These are phyloP conservation scores for Eurytemora carolleeae DNA, from an alignment of 1,140 invertebrate species.

Conservation along the genomic window DNA sequence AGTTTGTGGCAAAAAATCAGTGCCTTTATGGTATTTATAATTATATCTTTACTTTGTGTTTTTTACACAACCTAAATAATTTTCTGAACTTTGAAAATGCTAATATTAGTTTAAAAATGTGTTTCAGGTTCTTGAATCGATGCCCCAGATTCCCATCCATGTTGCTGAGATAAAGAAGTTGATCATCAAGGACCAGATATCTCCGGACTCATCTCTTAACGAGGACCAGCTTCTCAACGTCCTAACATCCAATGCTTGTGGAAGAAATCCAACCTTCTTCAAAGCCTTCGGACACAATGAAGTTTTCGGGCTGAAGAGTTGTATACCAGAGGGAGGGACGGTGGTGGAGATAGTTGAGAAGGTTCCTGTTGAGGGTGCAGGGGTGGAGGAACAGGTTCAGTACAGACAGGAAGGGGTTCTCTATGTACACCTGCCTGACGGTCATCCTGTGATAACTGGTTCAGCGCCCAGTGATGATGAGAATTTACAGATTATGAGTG, in stretches of 20 bases:
- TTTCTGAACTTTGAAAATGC: too few relatives aligned
- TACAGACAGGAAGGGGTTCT: not conserved
- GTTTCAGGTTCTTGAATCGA: slow-evolving; percentile 4
- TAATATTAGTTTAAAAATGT: too few relatives aligned
- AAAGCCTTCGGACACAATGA: slow-evolving; percentile 8
- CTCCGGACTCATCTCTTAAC: not conserved
- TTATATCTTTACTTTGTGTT: too few relatives aligned
- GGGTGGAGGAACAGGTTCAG: not conserved
- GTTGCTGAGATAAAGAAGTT: slow-evolving; percentile 4
- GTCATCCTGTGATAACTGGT: not conserved
- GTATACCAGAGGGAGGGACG: slow-evolving; percentile 1
- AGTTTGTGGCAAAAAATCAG: too few relatives aligned
- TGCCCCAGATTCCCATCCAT: slow-evolving; percentile 9
- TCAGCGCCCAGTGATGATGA: too few relatives aligned
- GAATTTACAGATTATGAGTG: too few relatives aligned
- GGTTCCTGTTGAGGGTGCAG: not conserved
- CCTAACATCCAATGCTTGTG: not conserved
- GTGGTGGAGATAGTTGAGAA: not conserved
- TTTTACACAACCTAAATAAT: too few relatives aligned
- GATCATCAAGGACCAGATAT: not conserved
- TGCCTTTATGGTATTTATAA: too few relatives aligned
- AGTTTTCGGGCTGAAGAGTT: slow-evolving; percentile 1
- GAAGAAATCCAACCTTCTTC: slow-evolving; percentile 11
- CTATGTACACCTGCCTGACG: not conserved
- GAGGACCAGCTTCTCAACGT: not conserved